Evolutionary conservation across 2,888 invertebrate genomes (phyloP), one percentile per base, ranked within the genome.

Genomic region (Meteorus colon): DNA sequence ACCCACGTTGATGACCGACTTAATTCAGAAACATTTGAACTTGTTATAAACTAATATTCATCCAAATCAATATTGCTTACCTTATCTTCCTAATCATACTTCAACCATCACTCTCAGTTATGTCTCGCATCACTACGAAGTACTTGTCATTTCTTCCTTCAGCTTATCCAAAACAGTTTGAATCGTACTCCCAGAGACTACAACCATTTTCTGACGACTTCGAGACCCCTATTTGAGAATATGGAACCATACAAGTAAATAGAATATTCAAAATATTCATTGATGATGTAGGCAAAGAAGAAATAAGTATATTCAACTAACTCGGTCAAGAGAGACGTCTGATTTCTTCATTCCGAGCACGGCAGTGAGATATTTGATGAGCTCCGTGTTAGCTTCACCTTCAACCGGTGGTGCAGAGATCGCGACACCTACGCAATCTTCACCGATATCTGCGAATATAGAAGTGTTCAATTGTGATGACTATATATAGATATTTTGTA

Each of bases 351-450:
- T 83, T 14, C 92, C 93, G 48, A 96, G 88, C n/a, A 95, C 90
- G 80, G 92, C 91, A 0, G 95, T 92, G 68, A 96, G 88, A 84
- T 92, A 96, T 86, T 94, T 94, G 0, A 96, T 90, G 10, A 96
- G 90, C 86, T 95, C 96, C 51, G 93, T 91, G 84, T 96, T 96
- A 14, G 96, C 96, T 90, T 95, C 95, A 3, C 96, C 95, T 84
- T 96, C 96, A 4, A 93, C 92, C 0, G 96, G 95, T n/a, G 95
- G 95, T 1, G 96, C 95, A 76, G 93, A 93, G 80, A 96, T 95
- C 86, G 95, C 94, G 16, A 96, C 91, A n/a, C 94, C 93, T 34
- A 96, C 91, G 10, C 92, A 93, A 84, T 95, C 95, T 1, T 89
- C 87, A 2, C 91, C 90, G 70, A 94, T 91, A 83, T 92, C 92